phyloP scores from a whole-genome alignment of 2,888 invertebrate genomes.

The Dryobota labecula region DNA sequence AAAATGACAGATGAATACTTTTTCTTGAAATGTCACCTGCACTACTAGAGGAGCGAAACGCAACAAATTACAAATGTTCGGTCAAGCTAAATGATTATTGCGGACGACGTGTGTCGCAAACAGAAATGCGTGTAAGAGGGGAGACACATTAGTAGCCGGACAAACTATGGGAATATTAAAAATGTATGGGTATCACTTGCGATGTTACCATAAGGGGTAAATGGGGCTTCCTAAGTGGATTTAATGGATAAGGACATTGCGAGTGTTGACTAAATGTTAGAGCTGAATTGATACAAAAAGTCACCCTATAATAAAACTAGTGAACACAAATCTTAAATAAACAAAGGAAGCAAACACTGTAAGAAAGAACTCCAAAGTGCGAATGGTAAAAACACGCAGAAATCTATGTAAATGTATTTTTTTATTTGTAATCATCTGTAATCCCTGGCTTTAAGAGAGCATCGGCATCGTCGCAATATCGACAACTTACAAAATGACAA shows the following conservation, averaged over 20 bases:
- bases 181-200: slow-evolving; percentile 63
- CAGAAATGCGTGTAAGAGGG: slow-evolving; percentile 70
- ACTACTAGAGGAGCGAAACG: slow-evolving; percentile 41
- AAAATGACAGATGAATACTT: slow-evolving; percentile 12
- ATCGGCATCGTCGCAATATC: background rate
- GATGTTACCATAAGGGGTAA: slow-evolving; percentile 40
- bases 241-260: slow-evolving; percentile 35
- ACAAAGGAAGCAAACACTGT: background rate
- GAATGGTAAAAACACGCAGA: background rate
- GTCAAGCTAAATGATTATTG: slow-evolving; percentile 71
- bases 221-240: slow-evolving; percentile 48
- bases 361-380: background rate
- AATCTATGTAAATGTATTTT: no score
- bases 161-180: slow-evolving; percentile 59
- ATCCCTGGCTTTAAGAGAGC: no score
- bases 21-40: slow-evolving; percentile 48
- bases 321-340: background rate
- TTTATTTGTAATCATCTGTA: no score
- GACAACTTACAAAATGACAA: background rate
- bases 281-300: slow-evolving; percentile 11
- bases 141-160: slow-evolving; percentile 53
- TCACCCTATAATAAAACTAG: no score
- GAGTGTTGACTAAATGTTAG: slow-evolving; percentile 8
- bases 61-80: slow-evolving; percentile 70
- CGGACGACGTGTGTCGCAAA: slow-evolving; percentile 78